These are phyloP conservation scores for Nipponacmea schrenckii DNA, from an alignment of 2,888 invertebrate genomes.

Conservation along the genomic window DNA sequence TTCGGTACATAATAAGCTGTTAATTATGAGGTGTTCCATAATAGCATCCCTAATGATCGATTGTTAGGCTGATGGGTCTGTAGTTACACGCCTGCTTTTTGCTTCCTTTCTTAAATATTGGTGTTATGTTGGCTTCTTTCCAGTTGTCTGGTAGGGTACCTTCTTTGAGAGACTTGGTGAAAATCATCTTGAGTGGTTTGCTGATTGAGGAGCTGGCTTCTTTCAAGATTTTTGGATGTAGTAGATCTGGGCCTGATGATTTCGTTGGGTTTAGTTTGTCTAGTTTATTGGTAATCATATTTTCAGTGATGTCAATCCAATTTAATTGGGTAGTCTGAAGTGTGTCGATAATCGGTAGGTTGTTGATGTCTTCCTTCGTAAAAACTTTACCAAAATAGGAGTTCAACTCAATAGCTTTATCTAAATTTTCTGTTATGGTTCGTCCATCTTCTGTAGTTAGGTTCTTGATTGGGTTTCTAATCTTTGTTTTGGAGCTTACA, in stretches of 20 bases:
- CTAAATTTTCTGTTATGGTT: not conserved
- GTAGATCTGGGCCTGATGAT: not conserved
- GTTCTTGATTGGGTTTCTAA: not conserved
- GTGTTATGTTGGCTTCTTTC: conserved; percentile 11
- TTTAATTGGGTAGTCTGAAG: not conserved
- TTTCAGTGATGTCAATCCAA: not conserved
- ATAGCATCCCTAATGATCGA: conserved; percentile 14
- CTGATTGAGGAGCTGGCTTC: not conserved
- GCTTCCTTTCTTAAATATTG: conserved; percentile 16
- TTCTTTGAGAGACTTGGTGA: conserved; percentile 6
- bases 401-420: conserved; percentile 14
- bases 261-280: not conserved
- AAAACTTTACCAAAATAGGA: conserved; percentile 14
- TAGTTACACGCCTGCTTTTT: conserved; percentile 10
- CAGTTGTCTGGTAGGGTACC: conserved; percentile 9
- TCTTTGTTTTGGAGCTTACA: not conserved
- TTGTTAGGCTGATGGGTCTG: conserved; percentile 17
- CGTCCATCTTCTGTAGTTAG: not conserved
- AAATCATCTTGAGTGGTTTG: not conserved
- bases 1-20: not conserved
- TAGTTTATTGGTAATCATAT: not conserved
- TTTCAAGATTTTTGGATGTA: not conserved
- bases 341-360: not conserved
- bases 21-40: conserved; percentile 7
- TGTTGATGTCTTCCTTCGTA: not conserved